Percentiles rank a stretch among this genome's conserved stretches.
These are phyloP conservation scores for Alloscopus bannaensis DNA, from an alignment of 2,888 invertebrate genomes.

Conservation along the genomic window DNA sequence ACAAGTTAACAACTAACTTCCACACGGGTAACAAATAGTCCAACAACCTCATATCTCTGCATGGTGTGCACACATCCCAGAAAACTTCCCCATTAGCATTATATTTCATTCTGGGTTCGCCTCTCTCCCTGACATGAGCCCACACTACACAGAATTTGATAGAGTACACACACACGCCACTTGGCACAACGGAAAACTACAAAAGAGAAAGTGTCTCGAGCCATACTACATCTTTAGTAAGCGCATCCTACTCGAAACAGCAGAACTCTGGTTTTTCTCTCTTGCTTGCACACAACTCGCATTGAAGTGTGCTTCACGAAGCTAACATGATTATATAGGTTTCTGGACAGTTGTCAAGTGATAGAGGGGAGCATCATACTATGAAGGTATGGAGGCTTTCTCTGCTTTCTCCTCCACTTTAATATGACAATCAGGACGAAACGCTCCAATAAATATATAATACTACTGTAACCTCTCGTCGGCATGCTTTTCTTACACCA, in stretches of 20 bases:
- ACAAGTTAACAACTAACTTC: constrained; percentile 59
- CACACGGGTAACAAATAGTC: constrained; percentile 45
- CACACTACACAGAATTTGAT: constrained; percentile 10
- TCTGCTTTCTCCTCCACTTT: too few relatives aligned
- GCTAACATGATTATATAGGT: too few relatives aligned
- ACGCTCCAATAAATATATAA: background rate
- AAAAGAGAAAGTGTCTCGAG: background rate
- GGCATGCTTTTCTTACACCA: background rate
- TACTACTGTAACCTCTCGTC: background rate
- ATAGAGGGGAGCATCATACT: constrained; percentile 5
- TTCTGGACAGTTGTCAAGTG: constrained; percentile 50
- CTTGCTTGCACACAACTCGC: too few relatives aligned
- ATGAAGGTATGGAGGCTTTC: too few relatives aligned
- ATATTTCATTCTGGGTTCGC: constrained; percentile 53
- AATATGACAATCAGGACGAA: too few relatives aligned
- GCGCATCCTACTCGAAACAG: background rate
- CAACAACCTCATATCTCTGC: constrained; percentile 6
- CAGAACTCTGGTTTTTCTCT: too few relatives aligned
- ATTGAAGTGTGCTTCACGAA: too few relatives aligned
- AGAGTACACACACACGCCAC: constrained; percentile 2
- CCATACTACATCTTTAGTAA: background rate
- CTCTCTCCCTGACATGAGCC: constrained; percentile 29
- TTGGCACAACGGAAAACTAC: background rate
- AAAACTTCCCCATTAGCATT: constrained; percentile 65
- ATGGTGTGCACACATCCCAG: background rate